Base-by-base conservation (phyloP, 2,797 vertebrate genomes). In the Pseudotriccus pelzelni region DNA sequence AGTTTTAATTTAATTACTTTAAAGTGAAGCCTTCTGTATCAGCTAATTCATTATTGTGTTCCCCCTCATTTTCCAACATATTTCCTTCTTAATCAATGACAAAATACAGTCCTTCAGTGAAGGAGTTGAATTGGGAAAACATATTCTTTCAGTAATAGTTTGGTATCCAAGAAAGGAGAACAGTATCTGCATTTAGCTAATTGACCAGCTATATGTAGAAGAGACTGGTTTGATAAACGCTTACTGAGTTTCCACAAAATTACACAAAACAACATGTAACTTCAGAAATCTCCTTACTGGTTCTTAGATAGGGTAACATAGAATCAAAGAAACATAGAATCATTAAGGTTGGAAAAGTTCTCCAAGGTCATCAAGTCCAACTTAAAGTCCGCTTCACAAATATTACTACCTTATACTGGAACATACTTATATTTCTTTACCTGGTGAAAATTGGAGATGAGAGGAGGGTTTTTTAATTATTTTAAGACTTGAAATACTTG, bases 401-500 rank as follows among this genome's bases (percentile, higher is more conserved):
- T 3, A 6, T 36, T 53, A 34, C 7, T 76, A 20, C 6, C 3
- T 2, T 68, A 5, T 9, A 50, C 10, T n/a, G 12, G 27, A 74
- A 58, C 7, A 25, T 4, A 23, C 52, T 88, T 63, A 28, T 60
- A 39, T 17, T 66, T 10, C 10, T 74, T 83, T 70, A 50, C 1
- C 14, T 41, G 23, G 2, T 56, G 23, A 44, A 67, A 36, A 1
- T 53, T 34, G 28, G 22, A 3, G 2, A 9, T 36, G 12, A 17
- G 7, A 69, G 12, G 15, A 20, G 4, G 2, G 0, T 0, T 14
- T 52, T n/a, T 28, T 10, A 2, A 17, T 32, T 32, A 5, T 36
- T 39, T 77, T 25, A 58, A 79, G 14, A 27, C 53, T 49, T 66
- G 25, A 74, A 73, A 70, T 43, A 13, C 3, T 88, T 68, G 5